These are phyloP conservation scores for Noctuana brunneofusca DNA, from an alignment of 2,888 invertebrate species.

Conservation along the genomic window DNA sequence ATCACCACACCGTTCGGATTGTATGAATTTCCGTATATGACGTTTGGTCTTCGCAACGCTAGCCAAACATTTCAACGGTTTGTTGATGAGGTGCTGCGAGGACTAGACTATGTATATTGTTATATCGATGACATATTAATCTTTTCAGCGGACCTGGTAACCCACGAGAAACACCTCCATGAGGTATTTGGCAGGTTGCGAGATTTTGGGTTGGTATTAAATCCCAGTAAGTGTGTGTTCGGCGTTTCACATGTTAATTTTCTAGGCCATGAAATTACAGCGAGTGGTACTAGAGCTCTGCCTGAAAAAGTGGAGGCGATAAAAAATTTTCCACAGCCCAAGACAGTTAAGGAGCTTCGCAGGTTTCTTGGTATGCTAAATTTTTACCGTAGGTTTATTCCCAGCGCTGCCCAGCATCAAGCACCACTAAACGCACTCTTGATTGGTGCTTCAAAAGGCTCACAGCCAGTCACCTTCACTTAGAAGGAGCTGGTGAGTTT, in stretches of 20 bases:
- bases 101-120: not conserved
- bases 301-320: not conserved
- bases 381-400: not conserved
- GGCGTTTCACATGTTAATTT: not conserved
- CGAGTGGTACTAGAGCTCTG: not conserved
- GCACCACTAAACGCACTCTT: not conserved
- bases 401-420: not conserved
- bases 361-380: not conserved
- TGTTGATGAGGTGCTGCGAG: not conserved
- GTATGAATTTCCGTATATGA: not conserved
- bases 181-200: not conserved
- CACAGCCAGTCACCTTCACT: not conserved
- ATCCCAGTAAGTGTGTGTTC: not conserved
- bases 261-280: not conserved
- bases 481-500: not conserved
- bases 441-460: not conserved
- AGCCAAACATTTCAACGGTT: not conserved
- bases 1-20: not conserved
- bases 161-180: not conserved
- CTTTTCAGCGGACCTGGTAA: not conserved
- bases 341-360: not conserved
- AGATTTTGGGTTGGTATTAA: not conserved
- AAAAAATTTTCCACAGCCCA: not conserved
- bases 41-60: not conserved
- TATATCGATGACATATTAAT: slow-evolving; percentile 2